Conservation (phyloP, 2,888 invertebrate species). For the Tachina lurida region DNA sequence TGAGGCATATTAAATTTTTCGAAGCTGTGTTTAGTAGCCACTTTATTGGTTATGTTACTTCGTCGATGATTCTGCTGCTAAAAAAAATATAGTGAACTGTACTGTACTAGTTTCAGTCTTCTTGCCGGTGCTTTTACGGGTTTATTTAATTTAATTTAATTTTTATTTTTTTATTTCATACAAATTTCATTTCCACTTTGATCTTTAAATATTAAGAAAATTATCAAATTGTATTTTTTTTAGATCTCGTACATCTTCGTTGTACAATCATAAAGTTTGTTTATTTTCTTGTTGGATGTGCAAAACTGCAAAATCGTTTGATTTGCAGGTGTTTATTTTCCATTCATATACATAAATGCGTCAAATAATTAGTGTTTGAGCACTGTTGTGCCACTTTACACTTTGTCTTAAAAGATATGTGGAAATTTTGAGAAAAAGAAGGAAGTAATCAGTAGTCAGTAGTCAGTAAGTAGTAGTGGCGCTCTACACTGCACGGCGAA, state of each 20-base stretch:
- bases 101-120: neutral
- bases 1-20: too few relatives aligned
- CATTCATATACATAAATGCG: slow-evolving; percentile 35
- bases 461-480: too few relatives aligned
- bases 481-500: too few relatives aligned
- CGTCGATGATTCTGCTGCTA: too few relatives aligned
- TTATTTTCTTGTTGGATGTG: slow-evolving; percentile 24
- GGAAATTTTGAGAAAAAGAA: too few relatives aligned
- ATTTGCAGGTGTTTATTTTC: slow-evolving; percentile 57
- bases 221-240: slow-evolving; percentile 30
- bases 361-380: slow-evolving; percentile 33
- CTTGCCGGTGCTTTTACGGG: neutral
- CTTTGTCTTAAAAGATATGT: neutral
- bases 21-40: too few relatives aligned
- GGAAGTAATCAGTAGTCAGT: too few relatives aligned
- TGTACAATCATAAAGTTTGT: neutral
- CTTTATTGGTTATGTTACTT: too few relatives aligned
- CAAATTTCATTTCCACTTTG: slow-evolving; percentile 39
- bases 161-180: neutral
- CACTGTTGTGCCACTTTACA: slow-evolving; percentile 33
- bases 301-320: slow-evolving; percentile 5
- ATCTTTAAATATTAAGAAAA: slow-evolving; percentile 26
- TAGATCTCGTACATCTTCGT: slow-evolving; percentile 9
- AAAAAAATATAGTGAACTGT: too few relatives aligned
- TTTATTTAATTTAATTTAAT: too few relatives aligned